A percentile compares a stretch with the other conserved stretches of the same genome.
Conservation (phyloP, 2,797 vertebrate species). For the Eidolon dupreanum region DNA sequence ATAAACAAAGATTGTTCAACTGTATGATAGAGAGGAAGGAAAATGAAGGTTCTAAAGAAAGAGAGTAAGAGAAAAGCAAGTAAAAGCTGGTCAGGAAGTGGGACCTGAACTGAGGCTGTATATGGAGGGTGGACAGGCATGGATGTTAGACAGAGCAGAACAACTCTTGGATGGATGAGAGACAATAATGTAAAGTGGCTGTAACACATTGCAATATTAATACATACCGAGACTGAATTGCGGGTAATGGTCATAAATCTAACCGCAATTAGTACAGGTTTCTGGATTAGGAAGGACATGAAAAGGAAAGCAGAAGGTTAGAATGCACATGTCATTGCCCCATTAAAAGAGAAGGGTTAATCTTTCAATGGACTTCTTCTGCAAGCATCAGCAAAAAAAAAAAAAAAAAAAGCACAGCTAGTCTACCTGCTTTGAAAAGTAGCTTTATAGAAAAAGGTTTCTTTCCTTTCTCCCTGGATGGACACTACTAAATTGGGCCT, state of each 20-base stretch:
- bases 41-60: constrained; percentile 51
- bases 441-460: neutral
- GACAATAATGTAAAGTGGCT: constrained; percentile 77
- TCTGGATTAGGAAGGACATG: constrained; percentile 94
- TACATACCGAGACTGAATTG: constrained; percentile 96
- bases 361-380: constrained; percentile 58
- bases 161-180: constrained; percentile 83
- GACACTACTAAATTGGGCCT: neutral
- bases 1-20: constrained; percentile 39
- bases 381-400: constrained; percentile 44
- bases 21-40: constrained; percentile 7
- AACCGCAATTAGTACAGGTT: constrained; percentile 97
- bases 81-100: constrained; percentile 39
- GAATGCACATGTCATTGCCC: constrained; percentile 82
- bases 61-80: constrained; percentile 62
- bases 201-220: constrained; percentile 79
- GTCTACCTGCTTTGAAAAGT: constrained; percentile 56
- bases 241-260: constrained; percentile 97
- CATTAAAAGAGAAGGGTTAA: constrained; percentile 73
- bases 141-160: constrained; percentile 78
- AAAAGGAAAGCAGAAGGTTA: constrained; percentile 93
- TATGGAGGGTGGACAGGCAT: constrained; percentile 60
- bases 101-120: constrained; percentile 43
- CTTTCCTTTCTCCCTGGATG: constrained; percentile 26
- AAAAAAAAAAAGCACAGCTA: neutral